Conservation (phyloP, 2,888 invertebrate species). For the Physocephala rufipes region DNA sequence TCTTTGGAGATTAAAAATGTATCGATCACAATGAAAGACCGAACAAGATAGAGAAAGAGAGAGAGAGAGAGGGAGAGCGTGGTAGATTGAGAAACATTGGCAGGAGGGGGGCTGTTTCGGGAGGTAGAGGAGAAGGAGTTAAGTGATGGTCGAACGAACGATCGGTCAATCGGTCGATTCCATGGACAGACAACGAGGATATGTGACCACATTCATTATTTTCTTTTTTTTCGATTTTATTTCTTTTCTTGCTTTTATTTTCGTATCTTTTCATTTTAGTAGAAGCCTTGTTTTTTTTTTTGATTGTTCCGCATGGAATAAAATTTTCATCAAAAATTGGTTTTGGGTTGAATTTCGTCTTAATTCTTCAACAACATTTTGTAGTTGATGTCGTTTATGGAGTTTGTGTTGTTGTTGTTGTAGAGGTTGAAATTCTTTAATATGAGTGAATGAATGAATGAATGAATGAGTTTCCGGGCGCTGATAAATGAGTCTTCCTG, state of each 20-base stretch:
- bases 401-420: conserved; percentile 18
- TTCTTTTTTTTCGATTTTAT: conserved; percentile 11
- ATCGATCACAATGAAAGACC: too few relatives aligned
- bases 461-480: conserved; percentile 48
- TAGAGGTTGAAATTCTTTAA: neutral
- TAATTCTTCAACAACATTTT: conserved; percentile 12
- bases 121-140: neutral
- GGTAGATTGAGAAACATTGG: neutral
- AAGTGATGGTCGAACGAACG: neutral
- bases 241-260: neutral
- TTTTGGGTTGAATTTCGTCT: conserved; percentile 35
- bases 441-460: conserved; percentile 13
- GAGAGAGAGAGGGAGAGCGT: neutral
- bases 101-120: conserved; percentile 16
- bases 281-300: neutral
- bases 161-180: neutral
- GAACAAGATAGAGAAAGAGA: neutral
- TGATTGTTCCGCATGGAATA: neutral
- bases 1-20: too few relatives aligned
- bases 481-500: conserved; percentile 59
- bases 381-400: neutral
- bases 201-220: too few relatives aligned
- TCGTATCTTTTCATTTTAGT: conserved; percentile 13
- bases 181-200: conserved; percentile 19
- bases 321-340: neutral